Base-by-base conservation (phyloP, 2,888 invertebrate genomes). In the Cotesia congregata region DNA sequence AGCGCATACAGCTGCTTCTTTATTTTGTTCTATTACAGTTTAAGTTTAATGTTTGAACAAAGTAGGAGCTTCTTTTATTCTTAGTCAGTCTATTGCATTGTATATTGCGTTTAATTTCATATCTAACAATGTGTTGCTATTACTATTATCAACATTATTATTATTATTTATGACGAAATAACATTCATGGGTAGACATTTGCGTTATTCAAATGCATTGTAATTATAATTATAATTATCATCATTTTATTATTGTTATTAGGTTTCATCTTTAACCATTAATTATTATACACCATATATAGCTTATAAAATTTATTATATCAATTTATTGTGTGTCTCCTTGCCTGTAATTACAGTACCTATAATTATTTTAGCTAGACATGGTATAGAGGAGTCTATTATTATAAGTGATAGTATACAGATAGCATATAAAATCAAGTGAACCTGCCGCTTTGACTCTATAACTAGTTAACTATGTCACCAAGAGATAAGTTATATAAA, bases 381-480 rank as follows among this genome's bases (percentile, higher is more conserved):
- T 50, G 50, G 50, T 50, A 12, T 50, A 50, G 7, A 50, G 12
- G 50, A 12, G 50, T 12, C 50, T 50, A 50, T 50, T 50, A 50
- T 50, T 50, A 50, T 50, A 12, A 12, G 9, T 50, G 9, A 30
- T 30, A 30, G 30, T 30, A 30, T 30, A 30, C 30, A 30, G 2
- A 30, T 30, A 12, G 50, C 12, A 12, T 50, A 4, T 50, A 50
- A 12, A 50, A 50, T 50, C 50, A 50, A 50, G 12, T 50, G 50
- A 50, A 50, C 50, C 50, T 50, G 50, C 50, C 12, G 50, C 50
- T 50, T 50, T 50, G 12, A 50, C 50, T 50, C 50, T 50, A 50
- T 50, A 50, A 50, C 50, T 50, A 50, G 50, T 50, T 50, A 50
- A 50, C 50, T 50, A 50, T 50, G 50, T 50, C 50, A 50, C 50